These are phyloP conservation scores for Hippoglossus stenolepis DNA, from an alignment of 2,113 vertebrate genomes.

Conservation along the genomic window DNA sequence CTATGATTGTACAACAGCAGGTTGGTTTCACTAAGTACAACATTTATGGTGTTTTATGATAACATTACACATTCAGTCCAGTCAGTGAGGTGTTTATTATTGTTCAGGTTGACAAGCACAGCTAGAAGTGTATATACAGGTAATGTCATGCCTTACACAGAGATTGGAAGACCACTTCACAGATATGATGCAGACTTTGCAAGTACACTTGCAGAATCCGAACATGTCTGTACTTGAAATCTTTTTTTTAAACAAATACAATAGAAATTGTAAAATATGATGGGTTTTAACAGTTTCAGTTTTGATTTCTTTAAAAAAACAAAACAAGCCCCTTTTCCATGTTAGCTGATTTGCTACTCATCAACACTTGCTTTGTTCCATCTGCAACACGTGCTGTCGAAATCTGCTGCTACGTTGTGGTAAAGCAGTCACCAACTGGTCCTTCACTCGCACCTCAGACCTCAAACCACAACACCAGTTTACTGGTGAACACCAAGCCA, in stretches of 20 bases:
- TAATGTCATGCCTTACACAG: slow-evolving; percentile 56
- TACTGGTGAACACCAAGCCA: slow-evolving; percentile 26
- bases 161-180: slow-evolving; percentile 35
- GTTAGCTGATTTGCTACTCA: slow-evolving; percentile 27
- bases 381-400: slow-evolving; percentile 63
- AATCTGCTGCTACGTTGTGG: slow-evolving; percentile 8
- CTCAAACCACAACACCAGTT: slow-evolving; percentile 22
- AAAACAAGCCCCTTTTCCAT: background rate
- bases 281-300: slow-evolving; percentile 13
- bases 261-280: slow-evolving; percentile 7
- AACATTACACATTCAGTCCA: slow-evolving; percentile 23
- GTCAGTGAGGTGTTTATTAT: slow-evolving; percentile 69
- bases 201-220: slow-evolving; percentile 23
- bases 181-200: slow-evolving; percentile 41
- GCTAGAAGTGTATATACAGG: slow-evolving; percentile 30
- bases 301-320: background rate
- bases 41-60: background rate
- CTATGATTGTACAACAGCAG: background rate
- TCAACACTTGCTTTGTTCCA: slow-evolving; percentile 61
- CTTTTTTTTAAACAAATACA: slow-evolving; percentile 11
- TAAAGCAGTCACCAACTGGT: slow-evolving; percentile 27
- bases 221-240: slow-evolving; percentile 1
- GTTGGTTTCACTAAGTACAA: background rate
- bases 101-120: slow-evolving; percentile 63
- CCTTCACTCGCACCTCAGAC: slow-evolving; percentile 5